Evolutionary conservation across 1,140 invertebrate genomes (phyloP), one percentile per base, ranked within the genome.

Genomic region (Drosophila arizonae): DNA sequence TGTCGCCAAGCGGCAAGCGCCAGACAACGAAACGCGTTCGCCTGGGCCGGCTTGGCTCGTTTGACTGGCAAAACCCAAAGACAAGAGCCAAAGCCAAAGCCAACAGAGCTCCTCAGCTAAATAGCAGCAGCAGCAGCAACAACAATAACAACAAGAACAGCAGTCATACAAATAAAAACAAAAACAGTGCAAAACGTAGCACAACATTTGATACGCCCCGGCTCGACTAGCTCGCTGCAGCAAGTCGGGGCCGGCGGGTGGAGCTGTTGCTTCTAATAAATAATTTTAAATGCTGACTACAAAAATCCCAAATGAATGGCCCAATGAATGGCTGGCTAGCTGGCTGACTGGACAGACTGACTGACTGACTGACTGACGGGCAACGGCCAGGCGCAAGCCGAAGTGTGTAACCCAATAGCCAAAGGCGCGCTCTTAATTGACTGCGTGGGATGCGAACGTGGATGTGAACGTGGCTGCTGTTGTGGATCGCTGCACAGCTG

Each of bases 221-320:
- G 46, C 41, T 73, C 28, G 43, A 9, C 56, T 26, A 51, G 39
- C 41, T n/a, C n/a, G 57, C 56, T 67, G 30, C 48, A 51, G 46
- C 15, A 17, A n/a, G 15, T 17, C 43, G 43, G 43, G 43, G 43
- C 21, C 71, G 69, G 63, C 54, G 60, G 78, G 36, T 39, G 36
- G 36, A 39, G 74, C 81, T 86, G 81, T 86, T 87, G 81, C 81
- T 76, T 87, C 82, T 79, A 87, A 86, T 86, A 86, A 86, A 86
- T 86, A 79, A 82, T 87, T 87, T 86, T 87, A 86, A 86, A 87
- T 86, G 82, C 82, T 87, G 82, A 82, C 82, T 70, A 79, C 79
- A 77, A 84, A 81, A 77, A 70, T 58, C 52, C 54, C 33, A 66
- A 66, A 56, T 65, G 51, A 70, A 56, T 36, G 28, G 26, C 24